phyloP scores from a whole-genome alignment of 1,140 invertebrate genomes.

The Diploscapter pachys region DNA sequence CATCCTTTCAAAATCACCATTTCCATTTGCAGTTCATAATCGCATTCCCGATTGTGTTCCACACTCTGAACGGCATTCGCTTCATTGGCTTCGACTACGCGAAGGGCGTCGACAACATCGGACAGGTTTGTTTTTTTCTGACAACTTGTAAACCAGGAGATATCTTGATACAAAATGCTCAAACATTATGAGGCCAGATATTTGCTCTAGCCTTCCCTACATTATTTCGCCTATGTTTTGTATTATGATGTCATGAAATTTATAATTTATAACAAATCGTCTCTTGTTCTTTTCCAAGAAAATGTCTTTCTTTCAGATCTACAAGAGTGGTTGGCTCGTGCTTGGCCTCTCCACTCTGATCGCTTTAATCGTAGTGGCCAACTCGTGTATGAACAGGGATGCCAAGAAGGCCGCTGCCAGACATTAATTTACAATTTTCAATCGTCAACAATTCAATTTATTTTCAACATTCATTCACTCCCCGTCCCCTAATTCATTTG shows the following conservation, averaged over 20 bases:
- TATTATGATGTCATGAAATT: not conserved
- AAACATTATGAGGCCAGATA: no score
- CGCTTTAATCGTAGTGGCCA: conserved; percentile 42
- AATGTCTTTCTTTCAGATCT: conserved; percentile 28
- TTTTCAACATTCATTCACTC: conserved; percentile 8
- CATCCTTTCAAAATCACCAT: no score
- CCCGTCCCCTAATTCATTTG: not conserved
- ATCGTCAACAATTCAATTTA: not conserved
- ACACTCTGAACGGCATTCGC: conserved; percentile 49
- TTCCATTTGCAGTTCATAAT: conserved; percentile 41
- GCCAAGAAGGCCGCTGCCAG: conserved; percentile 29
- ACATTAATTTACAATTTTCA: no score
- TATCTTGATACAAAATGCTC: no score
- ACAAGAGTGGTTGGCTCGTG: conserved; percentile 46
- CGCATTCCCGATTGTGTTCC: conserved; percentile 53
- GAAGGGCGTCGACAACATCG: conserved; percentile 48
- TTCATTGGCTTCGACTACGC: conserved; percentile 55
- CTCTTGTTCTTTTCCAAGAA: no score
- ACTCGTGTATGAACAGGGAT: conserved; percentile 34
- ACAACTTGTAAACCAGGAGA: no score
- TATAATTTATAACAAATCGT: not conserved
- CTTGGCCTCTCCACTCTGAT: conserved; percentile 46
- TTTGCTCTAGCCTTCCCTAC: not conserved
- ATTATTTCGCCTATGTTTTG: not conserved
- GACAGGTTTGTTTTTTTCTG: conserved; percentile 12